A percentile compares a stretch with the other conserved stretches of the same genome.
phyloP scores from a whole-genome alignment of 1,140 invertebrate species.

The Pseudomyrmex concolor region DNA sequence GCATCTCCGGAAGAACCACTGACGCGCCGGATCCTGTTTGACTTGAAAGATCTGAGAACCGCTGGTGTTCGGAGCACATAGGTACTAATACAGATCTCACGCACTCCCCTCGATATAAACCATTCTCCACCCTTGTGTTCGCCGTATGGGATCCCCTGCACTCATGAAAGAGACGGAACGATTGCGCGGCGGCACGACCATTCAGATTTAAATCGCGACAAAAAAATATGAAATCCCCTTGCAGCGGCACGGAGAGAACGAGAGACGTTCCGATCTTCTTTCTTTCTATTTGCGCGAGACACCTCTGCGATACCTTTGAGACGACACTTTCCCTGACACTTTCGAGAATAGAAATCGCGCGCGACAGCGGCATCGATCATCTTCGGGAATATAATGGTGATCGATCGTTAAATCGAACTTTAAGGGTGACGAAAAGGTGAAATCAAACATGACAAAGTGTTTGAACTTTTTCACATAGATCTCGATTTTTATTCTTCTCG shows the following conservation, averaged over 20 bases:
- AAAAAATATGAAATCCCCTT: constrained; percentile 79
- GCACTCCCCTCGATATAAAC: constrained; percentile 83
- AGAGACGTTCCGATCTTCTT: constrained; percentile 74
- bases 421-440: constrained; percentile 6
- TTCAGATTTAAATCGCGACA: constrained; percentile 84
- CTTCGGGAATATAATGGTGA: constrained; percentile 1
- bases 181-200: constrained; percentile 76
- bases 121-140: constrained; percentile 78
- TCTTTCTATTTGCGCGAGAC: constrained; percentile 24
- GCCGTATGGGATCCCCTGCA: constrained; percentile 80
- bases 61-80: constrained; percentile 76
- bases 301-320: constrained; percentile 5
- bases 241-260: constrained; percentile 79
- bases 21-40: constrained; percentile 6
- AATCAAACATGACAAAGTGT: constrained; percentile 29
- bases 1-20: constrained; percentile 18
- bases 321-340: constrained; percentile 36
- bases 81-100: constrained; percentile 85
- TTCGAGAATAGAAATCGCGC: constrained; percentile 31
- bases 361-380: constrained; percentile 32
- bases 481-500: constrained; percentile 75
- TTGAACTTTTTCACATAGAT: constrained; percentile 67
- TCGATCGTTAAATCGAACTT: constrained; percentile 39
- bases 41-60: constrained; percentile 75
- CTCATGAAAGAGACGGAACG: constrained; percentile 70